phyloP scores from a whole-genome alignment of 2,113 vertebrate species.

The Rhadina sibilatrix region DNA sequence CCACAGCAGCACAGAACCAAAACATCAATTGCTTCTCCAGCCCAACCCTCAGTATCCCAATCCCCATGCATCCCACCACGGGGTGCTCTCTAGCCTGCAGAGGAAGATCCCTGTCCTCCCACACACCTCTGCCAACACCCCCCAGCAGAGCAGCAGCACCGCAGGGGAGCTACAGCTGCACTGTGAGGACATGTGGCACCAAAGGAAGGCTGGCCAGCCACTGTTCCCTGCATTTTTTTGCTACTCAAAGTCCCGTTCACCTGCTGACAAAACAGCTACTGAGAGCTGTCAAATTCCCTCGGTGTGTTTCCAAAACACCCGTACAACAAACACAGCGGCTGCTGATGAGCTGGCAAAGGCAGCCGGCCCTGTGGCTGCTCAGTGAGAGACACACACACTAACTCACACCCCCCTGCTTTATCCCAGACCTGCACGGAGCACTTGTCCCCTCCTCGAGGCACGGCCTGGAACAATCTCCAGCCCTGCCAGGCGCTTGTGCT shows the following conservation, averaged over 20 bases:
- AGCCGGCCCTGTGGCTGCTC: neutral
- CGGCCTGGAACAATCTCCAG: neutral
- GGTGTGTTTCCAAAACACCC: neutral
- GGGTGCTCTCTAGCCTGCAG: neutral
- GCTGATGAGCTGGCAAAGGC: neutral
- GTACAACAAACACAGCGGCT: accelerated
- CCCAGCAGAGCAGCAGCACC: neutral
- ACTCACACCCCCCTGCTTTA: no score
- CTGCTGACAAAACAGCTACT: neutral
- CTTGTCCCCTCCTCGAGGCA: neutral
- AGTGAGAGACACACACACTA: neutral
- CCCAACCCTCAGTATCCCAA: neutral
- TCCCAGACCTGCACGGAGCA: neutral
- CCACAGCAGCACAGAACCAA: neutral
- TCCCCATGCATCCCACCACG: neutral
- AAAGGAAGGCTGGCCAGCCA: neutral
- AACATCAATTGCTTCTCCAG: neutral
- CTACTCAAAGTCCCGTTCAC: neutral
- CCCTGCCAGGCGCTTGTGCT: neutral
- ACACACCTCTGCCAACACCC: neutral
- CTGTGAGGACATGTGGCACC: accelerated
- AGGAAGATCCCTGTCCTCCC: neutral
- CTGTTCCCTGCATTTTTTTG: neutral
- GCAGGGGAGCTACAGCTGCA: neutral
- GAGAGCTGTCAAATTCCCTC: neutral